Conservation (phyloP, 2,113 vertebrate genomes). For the Gasterosteus nipponicus region DNA sequence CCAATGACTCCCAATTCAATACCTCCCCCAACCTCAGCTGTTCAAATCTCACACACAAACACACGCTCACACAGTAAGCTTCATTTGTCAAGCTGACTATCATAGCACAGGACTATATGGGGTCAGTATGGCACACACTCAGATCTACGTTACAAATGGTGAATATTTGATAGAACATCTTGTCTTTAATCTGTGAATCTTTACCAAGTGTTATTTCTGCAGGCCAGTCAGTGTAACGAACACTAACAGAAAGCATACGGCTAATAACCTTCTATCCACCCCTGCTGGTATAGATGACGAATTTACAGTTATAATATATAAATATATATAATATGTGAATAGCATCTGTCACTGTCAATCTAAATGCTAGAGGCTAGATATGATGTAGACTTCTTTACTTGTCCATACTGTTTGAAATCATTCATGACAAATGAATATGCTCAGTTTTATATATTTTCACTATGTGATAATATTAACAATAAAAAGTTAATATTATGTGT, state of each 20-base stretch:
- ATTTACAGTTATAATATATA: background rate
- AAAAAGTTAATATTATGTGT: too few relatives aligned
- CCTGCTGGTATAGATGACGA: background rate
- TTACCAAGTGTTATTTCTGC: too few relatives aligned
- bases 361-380: background rate
- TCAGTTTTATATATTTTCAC: too few relatives aligned
- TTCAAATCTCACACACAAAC: constrained; percentile 4
- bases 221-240: background rate
- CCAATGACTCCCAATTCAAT: constrained; percentile 53
- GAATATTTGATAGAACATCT: background rate
- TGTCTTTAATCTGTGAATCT: background rate
- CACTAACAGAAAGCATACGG: background rate
- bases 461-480: too few relatives aligned
- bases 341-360: background rate
- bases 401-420: background rate
- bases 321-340: background rate
- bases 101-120: background rate
- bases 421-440: too few relatives aligned
- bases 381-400: background rate
- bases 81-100: background rate
- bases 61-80: constrained; percentile 7
- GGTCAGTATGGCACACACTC: constrained; percentile 4
- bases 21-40: constrained; percentile 41
- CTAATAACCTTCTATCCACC: background rate
- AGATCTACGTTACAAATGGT: background rate